Conservation (phyloP, 2,797 vertebrate species). For the Neosilurus hyrtlii region DNA sequence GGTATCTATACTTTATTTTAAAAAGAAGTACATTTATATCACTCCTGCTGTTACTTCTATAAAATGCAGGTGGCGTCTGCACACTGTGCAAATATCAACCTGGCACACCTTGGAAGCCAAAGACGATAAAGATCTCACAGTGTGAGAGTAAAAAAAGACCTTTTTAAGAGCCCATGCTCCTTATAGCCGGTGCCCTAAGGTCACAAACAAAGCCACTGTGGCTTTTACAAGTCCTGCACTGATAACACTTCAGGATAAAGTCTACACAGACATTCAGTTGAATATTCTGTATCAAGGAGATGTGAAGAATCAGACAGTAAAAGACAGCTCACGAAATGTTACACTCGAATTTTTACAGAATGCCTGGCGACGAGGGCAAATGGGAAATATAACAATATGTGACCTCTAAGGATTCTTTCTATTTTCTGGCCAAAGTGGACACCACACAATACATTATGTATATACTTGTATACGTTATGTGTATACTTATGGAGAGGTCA, state of each 20-base stretch:
- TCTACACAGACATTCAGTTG: constrained; percentile 4
- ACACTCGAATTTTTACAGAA: background rate
- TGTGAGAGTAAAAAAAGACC: background rate
- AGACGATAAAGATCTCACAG: constrained; percentile 38
- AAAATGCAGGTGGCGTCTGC: constrained; percentile 20
- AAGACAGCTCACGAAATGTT: background rate
- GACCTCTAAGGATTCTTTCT: background rate
- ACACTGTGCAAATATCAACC: constrained; percentile 46
- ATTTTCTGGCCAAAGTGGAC: background rate
- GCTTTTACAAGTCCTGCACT: constrained; percentile 6
- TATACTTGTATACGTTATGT: too few relatives aligned
- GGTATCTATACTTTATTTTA: constrained; percentile 26
- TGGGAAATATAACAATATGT: background rate
- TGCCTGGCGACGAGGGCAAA: background rate
- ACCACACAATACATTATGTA: background rate
- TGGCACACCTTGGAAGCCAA: constrained; percentile 2
- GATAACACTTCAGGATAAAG: constrained; percentile 17
- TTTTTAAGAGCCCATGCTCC: constrained; percentile 31
- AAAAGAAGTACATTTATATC: constrained; percentile 16
- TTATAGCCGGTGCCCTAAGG: constrained; percentile 5
- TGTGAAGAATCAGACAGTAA: background rate
- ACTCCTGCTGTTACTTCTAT: constrained; percentile 26
- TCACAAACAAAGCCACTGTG: constrained; percentile 7
- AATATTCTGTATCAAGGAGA: constrained; percentile 9
- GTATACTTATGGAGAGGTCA: background rate